Evolutionary conservation across 2,888 invertebrate species (phyloP).

Genomic region (Odontothrips loti): DNA sequence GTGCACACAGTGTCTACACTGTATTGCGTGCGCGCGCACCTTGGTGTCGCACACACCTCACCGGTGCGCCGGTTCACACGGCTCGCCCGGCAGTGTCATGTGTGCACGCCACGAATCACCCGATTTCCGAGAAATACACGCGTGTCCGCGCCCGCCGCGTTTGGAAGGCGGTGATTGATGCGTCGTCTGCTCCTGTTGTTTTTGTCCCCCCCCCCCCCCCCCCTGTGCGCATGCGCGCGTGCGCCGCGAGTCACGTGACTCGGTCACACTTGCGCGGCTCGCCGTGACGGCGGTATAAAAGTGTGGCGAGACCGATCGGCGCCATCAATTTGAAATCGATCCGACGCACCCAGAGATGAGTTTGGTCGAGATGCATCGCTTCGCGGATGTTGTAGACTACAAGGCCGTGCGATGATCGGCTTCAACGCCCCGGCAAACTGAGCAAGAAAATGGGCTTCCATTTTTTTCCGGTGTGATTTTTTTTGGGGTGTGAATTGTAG

Average conservation of each 20-base stretch:
- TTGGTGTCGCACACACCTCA: no score
- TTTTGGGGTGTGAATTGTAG: not conserved
- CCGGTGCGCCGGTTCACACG: not conserved
- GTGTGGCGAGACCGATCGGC: no score
- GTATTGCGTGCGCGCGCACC: no score
- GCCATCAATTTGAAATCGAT: slow-evolving; percentile 2
- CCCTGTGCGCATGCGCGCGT: not conserved
- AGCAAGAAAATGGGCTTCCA: slow-evolving; percentile 18
- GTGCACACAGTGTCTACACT: no score
- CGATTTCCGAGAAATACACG: no score
- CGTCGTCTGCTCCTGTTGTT: no score
- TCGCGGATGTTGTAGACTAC: not conserved
- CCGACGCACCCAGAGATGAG: not conserved
- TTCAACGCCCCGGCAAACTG: slow-evolving; percentile 7
- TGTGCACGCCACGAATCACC: no score
- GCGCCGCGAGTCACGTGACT: not conserved
- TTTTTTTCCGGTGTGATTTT: not conserved
- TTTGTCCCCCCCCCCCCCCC: not conserved
- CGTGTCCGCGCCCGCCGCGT: no score
- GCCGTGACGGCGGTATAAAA: not conserved
- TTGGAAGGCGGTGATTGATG: no score
- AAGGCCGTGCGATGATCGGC: not conserved
- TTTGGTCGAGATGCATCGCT: not conserved
- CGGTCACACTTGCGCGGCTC: not conserved
- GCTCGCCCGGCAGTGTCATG: not conserved